These are phyloP conservation scores for Tuta absoluta DNA, from an alignment of 2,888 invertebrate genomes.

Conservation along the genomic window DNA sequence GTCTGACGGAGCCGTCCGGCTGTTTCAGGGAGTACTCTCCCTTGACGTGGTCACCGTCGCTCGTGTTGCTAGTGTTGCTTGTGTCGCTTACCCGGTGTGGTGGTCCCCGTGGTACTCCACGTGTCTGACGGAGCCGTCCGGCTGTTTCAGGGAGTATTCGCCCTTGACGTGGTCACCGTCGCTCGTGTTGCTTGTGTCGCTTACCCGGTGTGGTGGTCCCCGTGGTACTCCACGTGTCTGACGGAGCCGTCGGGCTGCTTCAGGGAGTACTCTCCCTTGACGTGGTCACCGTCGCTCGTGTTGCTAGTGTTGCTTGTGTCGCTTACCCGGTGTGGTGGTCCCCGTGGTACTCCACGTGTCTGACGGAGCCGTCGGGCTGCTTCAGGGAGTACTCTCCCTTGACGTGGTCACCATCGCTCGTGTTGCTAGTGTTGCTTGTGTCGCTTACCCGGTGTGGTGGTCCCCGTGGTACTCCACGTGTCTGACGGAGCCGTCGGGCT, in stretches of 20 bases:
- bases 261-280: constrained; percentile 40
- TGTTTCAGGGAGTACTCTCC: constrained; percentile 44
- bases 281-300: no score
- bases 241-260: background rate
- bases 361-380: constrained; percentile 53
- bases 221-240: constrained; percentile 39
- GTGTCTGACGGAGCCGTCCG: background rate
- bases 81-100: constrained; percentile 60
- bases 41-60: constrained; percentile 60
- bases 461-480: constrained; percentile 49
- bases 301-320: no score
- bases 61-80: constrained; percentile 61
- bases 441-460: no score
- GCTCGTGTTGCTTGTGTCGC: constrained; percentile 62
- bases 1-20: constrained; percentile 52
- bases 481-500: constrained; percentile 53
- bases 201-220: constrained; percentile 49
- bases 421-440: no score
- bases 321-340: no score
- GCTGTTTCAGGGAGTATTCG: constrained; percentile 34
- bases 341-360: constrained; percentile 49
- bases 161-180: background rate
- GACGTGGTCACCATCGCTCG: no score
- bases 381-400: constrained; percentile 40
- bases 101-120: constrained; percentile 41